phyloP scores from a whole-genome alignment of 1,140 invertebrate genomes.

The Dinothrombium tinctorium region DNA sequence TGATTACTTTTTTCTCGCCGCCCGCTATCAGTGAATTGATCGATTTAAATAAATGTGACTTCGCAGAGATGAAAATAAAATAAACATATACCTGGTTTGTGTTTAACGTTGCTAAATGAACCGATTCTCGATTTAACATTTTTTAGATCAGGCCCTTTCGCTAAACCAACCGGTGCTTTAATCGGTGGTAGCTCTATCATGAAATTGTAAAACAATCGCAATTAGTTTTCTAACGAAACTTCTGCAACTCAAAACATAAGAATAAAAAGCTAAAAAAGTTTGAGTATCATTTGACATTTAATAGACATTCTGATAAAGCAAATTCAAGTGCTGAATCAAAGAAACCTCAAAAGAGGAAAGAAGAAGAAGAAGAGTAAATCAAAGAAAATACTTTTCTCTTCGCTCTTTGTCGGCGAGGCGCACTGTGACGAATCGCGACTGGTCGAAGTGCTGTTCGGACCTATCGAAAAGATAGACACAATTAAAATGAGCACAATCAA shows the following conservation, averaged over 20 bases:
- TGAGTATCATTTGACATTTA: not conserved
- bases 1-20: conserved; percentile 10
- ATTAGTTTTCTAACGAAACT: too few relatives aligned
- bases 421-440: not conserved
- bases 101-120: conserved; percentile 66
- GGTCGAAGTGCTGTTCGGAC: too few relatives aligned
- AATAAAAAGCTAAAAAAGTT: not conserved
- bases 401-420: not conserved
- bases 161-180: conserved; percentile 66
- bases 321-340: not conserved
- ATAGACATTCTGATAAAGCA: not conserved
- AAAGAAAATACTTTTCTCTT: not conserved
- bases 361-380: too few relatives aligned
- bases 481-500: too few relatives aligned
- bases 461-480: too few relatives aligned
- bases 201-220: not conserved
- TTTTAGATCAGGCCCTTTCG: conserved; percentile 70
- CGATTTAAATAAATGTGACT: not conserved
- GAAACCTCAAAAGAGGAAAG: too few relatives aligned
- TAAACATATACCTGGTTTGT: conserved; percentile 42
- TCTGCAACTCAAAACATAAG: not conserved
- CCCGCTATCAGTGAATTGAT: conserved; percentile 5
- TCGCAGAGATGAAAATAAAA: not conserved
- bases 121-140: conserved; percentile 79
- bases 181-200: conserved; percentile 61